Conservation (phyloP, 37 sponge, comb jelly and placozoan genomes). For the Bolinopsis microptera region DNA sequence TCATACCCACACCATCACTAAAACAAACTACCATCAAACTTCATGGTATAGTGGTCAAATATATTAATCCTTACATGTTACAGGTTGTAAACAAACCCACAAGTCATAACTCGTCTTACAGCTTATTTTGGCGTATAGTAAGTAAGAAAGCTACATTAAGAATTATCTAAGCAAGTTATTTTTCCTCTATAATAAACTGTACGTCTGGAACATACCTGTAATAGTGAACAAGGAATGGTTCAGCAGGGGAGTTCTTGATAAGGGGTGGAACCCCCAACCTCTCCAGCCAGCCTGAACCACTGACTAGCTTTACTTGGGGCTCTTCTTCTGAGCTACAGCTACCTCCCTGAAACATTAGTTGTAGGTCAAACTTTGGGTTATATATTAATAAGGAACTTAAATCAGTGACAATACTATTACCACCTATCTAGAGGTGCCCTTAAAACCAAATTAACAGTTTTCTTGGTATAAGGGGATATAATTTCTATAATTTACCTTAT, state of each 20-base stretch:
- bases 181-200: too few species aligned
- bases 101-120: too few species aligned
- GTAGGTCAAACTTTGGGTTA: neutral
- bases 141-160: too few species aligned
- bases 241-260: conserved; percentile 72
- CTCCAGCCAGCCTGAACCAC: conserved; percentile 71
- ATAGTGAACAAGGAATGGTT: conserved; percentile 77
- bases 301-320: neutral
- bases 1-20: conserved; percentile 53
- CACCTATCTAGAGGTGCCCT: too few species aligned
- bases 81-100: too few species aligned
- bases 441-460: too few species aligned
- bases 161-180: too few species aligned
- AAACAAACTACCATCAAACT: neutral
- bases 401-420: too few species aligned
- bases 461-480: too few species aligned
- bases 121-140: too few species aligned
- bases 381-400: neutral
- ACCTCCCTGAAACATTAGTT: neutral
- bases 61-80: too few species aligned
- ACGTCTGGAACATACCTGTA: conserved; percentile 70
- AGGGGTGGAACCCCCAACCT: conserved; percentile 76
- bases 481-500: neutral
- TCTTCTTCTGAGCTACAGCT: neutral
- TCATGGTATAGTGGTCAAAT: too few species aligned